These are phyloP conservation scores for Philhelius pedissequus DNA, from an alignment of 2,888 invertebrate species.

Conservation along the genomic window DNA sequence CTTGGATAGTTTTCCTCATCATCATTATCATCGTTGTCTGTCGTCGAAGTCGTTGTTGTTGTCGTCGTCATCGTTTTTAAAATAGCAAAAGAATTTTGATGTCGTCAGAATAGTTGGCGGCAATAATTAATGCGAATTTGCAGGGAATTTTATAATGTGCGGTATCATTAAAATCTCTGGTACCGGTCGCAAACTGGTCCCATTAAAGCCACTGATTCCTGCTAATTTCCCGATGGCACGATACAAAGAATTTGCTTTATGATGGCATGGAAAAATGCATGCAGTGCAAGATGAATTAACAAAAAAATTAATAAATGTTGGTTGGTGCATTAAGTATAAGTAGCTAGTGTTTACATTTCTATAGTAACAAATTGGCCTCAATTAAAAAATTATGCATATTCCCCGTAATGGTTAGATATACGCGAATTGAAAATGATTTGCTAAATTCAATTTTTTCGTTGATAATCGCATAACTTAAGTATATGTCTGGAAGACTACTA, in stretches of 20 bases:
- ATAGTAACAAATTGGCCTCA: too few species aligned
- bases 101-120: constrained; percentile 40
- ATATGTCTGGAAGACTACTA: too few species aligned
- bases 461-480: too few species aligned
- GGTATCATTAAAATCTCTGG: constrained; percentile 60
- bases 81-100: constrained; percentile 11
- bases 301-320: too few species aligned
- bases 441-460: too few species aligned
- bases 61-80: constrained; percentile 15
- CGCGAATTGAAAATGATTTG: too few species aligned
- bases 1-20: constrained; percentile 33
- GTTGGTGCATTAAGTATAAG: too few species aligned
- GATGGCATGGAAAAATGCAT: constrained; percentile 38
- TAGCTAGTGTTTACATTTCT: too few species aligned
- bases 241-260: not conserved
- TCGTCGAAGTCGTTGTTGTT: not conserved
- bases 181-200: constrained; percentile 67
- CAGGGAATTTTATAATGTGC: constrained; percentile 60
- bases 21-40: constrained; percentile 27
- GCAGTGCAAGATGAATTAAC: not conserved
- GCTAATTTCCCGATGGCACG: constrained; percentile 63
- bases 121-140: constrained; percentile 62
- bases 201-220: constrained; percentile 61
- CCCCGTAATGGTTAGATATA: too few species aligned
- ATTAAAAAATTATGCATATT: too few species aligned